These are phyloP conservation scores for Dolomedes plantarius DNA, from an alignment of 2,888 invertebrate species.

Conservation along the genomic window DNA sequence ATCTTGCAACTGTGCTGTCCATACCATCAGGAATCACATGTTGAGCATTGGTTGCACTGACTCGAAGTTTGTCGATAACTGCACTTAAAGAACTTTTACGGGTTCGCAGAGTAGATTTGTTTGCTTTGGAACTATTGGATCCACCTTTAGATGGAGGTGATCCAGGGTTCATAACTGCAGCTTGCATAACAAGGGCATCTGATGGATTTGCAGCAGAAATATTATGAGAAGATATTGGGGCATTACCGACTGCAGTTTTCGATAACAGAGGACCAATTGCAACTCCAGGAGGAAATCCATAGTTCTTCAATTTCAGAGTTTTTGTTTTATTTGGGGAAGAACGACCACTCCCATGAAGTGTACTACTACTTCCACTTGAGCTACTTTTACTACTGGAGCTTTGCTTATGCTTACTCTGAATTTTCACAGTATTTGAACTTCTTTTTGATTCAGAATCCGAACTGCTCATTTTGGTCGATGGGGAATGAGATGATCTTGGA, in stretches of 20 bases:
- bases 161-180: constrained; percentile 60
- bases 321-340: constrained; percentile 71
- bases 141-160: constrained; percentile 58
- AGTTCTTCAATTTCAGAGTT: constrained; percentile 72
- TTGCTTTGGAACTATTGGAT: constrained; percentile 56
- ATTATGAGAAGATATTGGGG: constrained; percentile 26
- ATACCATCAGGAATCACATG: constrained; percentile 45
- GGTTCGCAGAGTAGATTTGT: constrained; percentile 59
- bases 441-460: constrained; percentile 59
- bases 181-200: constrained; percentile 56
- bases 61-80: constrained; percentile 89
- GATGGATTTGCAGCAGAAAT: constrained; percentile 18
- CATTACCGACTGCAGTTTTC: constrained; percentile 43
- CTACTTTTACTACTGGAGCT: constrained; percentile 66
- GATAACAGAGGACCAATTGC: constrained; percentile 66
- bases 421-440: constrained; percentile 63
- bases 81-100: constrained; percentile 80
- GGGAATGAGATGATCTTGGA: constrained; percentile 48
- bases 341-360: constrained; percentile 59
- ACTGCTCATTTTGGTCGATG: constrained; percentile 59
- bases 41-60: constrained; percentile 60
- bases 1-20: constrained; percentile 63
- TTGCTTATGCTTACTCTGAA: constrained; percentile 72
- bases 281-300: constrained; percentile 67
- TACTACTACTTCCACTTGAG: constrained; percentile 30